Evolutionary conservation across 2,113 vertebrate species (phyloP).

Genomic region (Corythaeola cristata): DNA sequence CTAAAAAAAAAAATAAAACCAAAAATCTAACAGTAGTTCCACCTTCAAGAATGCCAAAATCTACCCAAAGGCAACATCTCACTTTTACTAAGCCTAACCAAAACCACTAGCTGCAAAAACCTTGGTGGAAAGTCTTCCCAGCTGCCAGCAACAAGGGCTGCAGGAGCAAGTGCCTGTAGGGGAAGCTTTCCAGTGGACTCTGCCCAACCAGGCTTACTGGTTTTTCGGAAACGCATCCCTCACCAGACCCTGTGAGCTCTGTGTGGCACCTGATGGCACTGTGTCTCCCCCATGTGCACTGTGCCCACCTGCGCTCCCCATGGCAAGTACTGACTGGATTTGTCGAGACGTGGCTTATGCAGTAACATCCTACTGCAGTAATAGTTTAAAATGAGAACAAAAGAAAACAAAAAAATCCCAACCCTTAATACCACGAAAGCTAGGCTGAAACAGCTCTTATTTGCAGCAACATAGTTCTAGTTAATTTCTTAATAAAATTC

Average conservation of each 20-base stretch:
- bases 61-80: background rate
- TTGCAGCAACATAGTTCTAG: background rate
- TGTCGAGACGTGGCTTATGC: background rate
- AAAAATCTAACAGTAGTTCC: background rate
- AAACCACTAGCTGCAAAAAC: background rate
- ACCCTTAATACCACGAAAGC: background rate
- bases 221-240: background rate
- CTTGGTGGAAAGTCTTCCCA: background rate
- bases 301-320: background rate
- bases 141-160: background rate
- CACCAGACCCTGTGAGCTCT: background rate
- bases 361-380: background rate
- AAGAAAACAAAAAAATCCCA: background rate
- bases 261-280: background rate
- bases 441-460: background rate
- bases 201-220: rapidly evolving
- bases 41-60: background rate
- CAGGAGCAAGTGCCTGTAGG: background rate
- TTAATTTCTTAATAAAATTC: background rate
- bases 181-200: background rate
- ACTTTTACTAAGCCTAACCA: background rate
- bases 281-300: rapidly evolving
- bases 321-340: background rate
- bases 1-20: background rate
- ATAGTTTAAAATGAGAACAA: background rate